Percentiles rank a stretch among this genome's conserved stretches.
phyloP scores from a whole-genome alignment of 2,113 vertebrate genomes.

The Isichthys henryi region DNA sequence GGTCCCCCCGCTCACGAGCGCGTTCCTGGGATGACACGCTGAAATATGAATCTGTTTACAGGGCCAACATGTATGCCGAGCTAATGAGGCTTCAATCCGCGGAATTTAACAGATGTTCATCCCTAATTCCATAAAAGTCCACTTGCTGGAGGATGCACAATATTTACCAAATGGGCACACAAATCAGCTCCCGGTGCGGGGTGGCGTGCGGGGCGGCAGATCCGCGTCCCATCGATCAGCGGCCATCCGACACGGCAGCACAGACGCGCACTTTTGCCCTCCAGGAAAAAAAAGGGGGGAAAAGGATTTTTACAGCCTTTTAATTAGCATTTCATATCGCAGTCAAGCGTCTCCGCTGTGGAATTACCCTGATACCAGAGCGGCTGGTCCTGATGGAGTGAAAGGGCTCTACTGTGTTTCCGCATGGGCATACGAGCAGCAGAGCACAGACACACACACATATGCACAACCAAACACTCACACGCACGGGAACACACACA shows the following conservation, averaged over 20 bases:
- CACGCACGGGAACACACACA: not conserved
- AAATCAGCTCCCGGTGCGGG: conserved; percentile 16
- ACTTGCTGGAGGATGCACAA: conserved; percentile 17
- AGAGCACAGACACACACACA: not conserved
- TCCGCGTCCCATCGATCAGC: not conserved
- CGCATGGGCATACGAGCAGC: not conserved
- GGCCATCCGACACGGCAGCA: not conserved
- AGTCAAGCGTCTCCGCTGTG: conserved; percentile 7
- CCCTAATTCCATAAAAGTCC: conserved; percentile 28
- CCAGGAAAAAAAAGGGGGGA: conserved; percentile 15
- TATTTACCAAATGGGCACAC: conserved; percentile 23
- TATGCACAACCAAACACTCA: not conserved
- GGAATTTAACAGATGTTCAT: conserved; percentile 29
- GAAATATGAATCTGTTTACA: conserved; percentile 61
- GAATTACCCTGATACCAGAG: not conserved
- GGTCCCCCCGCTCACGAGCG: conserved; percentile 52
- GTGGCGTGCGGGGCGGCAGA: not conserved
- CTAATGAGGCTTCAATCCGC: conserved; percentile 48
- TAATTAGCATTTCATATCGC: conserved; percentile 23
- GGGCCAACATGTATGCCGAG: conserved; percentile 40
- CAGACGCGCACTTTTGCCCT: conserved; percentile 16
- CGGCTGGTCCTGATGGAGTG: not conserved
- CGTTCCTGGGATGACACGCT: conserved; percentile 41
- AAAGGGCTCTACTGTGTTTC: not conserved
- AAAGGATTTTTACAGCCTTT: conserved; percentile 18